Conservation (phyloP, 2,113 vertebrate species). For the Notarius lentiginosus region DNA sequence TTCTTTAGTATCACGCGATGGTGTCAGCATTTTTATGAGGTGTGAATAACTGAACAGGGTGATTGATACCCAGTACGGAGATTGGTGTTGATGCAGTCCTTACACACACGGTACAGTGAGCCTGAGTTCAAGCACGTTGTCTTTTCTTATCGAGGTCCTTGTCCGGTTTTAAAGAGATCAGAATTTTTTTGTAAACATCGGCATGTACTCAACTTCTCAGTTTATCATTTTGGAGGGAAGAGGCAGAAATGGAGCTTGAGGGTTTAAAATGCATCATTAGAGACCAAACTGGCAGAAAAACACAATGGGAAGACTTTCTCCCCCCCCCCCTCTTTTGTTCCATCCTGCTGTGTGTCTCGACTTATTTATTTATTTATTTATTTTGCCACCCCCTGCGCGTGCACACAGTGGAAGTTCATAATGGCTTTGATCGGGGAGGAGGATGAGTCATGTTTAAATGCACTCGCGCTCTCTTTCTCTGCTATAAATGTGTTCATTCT, state of each 20-base stretch:
- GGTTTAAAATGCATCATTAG: constrained; percentile 16
- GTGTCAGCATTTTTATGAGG: neutral
- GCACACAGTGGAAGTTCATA: neutral
- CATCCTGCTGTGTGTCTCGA: neutral
- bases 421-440: constrained; percentile 11
- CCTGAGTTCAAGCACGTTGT: neutral
- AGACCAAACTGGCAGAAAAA: neutral
- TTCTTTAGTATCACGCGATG: neutral
- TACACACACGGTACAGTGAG: neutral
- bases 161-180: neutral
- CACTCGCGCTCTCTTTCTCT: neutral
- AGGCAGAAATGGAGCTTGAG: neutral
- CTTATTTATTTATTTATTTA: neutral
- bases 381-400: neutral
- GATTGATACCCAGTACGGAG: neutral
- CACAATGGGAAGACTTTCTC: neutral
- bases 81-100: neutral
- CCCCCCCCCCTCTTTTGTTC: neutral
- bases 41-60: neutral
- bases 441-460: constrained; percentile 47
- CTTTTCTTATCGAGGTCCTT: neutral
- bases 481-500: constrained; percentile 19
- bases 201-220: too few relatives aligned
- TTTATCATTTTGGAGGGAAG: neutral
- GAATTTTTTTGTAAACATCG: neutral